A percentile compares a stretch with the other conserved stretches of the same genome.
Evolutionary conservation across 2,888 invertebrate genomes (phyloP).

Genomic region (Kuschelorhynchus macadamiae): DNA sequence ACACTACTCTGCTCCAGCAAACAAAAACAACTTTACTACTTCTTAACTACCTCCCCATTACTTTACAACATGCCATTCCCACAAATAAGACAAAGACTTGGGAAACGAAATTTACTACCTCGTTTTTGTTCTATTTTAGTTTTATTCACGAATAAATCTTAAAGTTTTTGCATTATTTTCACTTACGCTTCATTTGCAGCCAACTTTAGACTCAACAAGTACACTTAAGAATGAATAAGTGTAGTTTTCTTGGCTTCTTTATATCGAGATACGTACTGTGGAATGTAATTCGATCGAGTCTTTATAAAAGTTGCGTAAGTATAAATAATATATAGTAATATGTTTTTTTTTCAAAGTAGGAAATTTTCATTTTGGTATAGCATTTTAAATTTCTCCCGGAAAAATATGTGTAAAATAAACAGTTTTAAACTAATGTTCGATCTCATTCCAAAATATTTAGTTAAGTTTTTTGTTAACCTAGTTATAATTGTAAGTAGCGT

Average conservation of each 20-base stretch:
- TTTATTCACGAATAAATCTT: slow-evolving; percentile 44
- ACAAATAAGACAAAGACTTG: background rate
- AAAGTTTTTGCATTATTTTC: slow-evolving; percentile 49
- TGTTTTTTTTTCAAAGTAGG: no score
- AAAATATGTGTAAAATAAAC: no score
- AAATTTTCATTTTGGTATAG: no score
- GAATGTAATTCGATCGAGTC: no score
- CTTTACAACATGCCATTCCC: background rate
- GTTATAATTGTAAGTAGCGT: no score
- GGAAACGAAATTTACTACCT: slow-evolving; percentile 30
- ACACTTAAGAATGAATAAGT: slow-evolving; percentile 46
- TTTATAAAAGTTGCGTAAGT: no score
- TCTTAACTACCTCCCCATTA: background rate
- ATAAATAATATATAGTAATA: no score
- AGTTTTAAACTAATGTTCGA: no score
- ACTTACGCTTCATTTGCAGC: slow-evolving; percentile 49
- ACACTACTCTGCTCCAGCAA: background rate
- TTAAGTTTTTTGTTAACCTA: no score
- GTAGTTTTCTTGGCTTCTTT: slow-evolving; percentile 33
- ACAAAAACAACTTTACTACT: background rate
- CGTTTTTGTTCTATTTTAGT: slow-evolving; percentile 42
- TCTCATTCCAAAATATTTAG: no score
- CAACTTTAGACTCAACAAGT: slow-evolving; percentile 48
- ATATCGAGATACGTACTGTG: slow-evolving; percentile 4
- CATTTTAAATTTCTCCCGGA: no score